These are phyloP conservation scores for Minunthozetes semirufus DNA, from an alignment of 2,888 invertebrate genomes.

Conservation along the genomic window DNA sequence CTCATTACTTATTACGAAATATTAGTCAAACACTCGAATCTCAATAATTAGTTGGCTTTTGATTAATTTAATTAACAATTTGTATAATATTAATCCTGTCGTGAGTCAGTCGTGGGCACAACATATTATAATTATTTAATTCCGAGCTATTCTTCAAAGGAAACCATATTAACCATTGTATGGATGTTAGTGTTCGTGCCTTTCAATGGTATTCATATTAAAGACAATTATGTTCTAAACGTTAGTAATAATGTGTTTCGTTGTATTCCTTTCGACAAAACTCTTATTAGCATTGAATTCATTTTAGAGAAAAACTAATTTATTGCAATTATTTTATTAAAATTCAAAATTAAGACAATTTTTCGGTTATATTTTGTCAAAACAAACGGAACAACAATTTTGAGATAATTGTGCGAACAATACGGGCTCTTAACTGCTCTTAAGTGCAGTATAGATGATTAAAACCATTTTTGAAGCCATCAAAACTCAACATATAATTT, in stretches of 20 bases:
- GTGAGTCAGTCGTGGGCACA: conserved; percentile 6
- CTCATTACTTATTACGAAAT: not conserved
- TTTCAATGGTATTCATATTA: not conserved
- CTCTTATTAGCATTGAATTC: not conserved
- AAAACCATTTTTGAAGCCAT: not conserved
- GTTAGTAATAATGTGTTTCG: not conserved
- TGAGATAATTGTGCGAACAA: conserved; percentile 12
- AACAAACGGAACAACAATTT: conserved; percentile 19
- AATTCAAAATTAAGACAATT: not conserved
- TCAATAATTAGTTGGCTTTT: not conserved
- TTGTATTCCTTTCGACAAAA: not conserved
- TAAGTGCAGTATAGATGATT: too few species aligned
- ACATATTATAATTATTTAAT: not conserved
- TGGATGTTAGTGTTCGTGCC: not conserved
- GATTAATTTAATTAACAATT: conserved; percentile 8
- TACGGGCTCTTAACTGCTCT: conserved; percentile 11
- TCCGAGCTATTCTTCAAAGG: not conserved
- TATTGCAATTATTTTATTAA: not conserved
- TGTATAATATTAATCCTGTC: not conserved
- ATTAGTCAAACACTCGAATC: not conserved
- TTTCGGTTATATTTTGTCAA: not conserved
- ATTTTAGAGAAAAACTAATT: not conserved
- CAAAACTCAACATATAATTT: conserved; percentile 22
- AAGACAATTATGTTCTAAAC: not conserved
- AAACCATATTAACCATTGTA: not conserved